Percentiles rank a stretch among this genome's conserved stretches.
phyloP scores from a whole-genome alignment of 2,113 vertebrate species.

The Echinops telfairi region DNA sequence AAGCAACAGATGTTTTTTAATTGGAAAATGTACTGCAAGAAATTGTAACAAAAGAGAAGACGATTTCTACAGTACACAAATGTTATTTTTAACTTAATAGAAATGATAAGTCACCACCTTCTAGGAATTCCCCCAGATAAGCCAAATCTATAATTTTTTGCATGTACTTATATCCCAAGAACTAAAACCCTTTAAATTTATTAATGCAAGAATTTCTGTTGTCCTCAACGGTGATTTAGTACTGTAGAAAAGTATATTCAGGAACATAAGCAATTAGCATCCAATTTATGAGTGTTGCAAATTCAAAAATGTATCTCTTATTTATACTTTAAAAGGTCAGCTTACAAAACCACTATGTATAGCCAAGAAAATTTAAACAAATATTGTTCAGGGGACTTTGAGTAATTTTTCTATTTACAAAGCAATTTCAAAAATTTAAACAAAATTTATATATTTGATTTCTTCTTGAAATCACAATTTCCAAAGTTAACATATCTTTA shows the following conservation, averaged over 20 bases:
- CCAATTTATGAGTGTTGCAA: background rate
- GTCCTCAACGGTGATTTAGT: background rate
- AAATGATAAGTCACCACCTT: background rate
- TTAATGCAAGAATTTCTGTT: background rate
- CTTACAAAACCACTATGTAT: background rate
- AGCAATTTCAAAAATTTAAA: background rate
- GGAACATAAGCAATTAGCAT: constrained; percentile 9
- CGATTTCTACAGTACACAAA: background rate
- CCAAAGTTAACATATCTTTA: background rate
- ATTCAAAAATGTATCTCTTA: constrained; percentile 26
- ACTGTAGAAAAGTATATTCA: constrained; percentile 16
- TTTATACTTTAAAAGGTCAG: background rate
- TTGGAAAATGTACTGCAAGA: background rate
- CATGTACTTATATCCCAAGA: background rate
- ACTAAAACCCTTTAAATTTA: background rate
- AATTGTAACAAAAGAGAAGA: background rate
- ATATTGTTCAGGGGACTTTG: background rate
- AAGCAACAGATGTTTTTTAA: background rate
- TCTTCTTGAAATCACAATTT: background rate
- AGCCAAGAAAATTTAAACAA: background rate
- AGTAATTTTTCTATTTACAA: background rate
- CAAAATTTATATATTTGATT: background rate
- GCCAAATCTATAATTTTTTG: background rate
- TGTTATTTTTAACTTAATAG: constrained; percentile 19
- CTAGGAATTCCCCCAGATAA: background rate